Percentiles rank a stretch among this genome's conserved stretches.
phyloP scores from a whole-genome alignment of 2,888 invertebrate species.

The Coelinius sp. region DNA sequence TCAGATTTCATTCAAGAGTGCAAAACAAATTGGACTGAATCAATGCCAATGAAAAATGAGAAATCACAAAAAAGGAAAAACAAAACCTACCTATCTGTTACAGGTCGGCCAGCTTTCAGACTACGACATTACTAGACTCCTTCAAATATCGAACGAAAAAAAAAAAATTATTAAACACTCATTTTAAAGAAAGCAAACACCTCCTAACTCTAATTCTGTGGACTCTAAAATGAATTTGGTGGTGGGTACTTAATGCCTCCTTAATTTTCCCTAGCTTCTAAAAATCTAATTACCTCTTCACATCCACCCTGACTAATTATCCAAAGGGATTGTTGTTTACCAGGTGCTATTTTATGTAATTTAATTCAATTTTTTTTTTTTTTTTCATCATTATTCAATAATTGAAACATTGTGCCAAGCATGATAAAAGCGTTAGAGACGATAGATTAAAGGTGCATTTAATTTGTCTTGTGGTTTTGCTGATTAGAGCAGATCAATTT shows the following conservation, averaged over 20 bases:
- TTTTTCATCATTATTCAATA: constrained; percentile 4
- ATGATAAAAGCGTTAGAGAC: constrained; percentile 17
- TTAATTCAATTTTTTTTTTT: constrained; percentile 9
- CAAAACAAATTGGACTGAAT: constrained; percentile 6
- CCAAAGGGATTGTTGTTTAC: neutral
- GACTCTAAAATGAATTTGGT: constrained; percentile 58
- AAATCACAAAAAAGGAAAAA: constrained; percentile 39
- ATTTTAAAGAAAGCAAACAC: constrained; percentile 41
- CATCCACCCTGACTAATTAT: constrained; percentile 9
- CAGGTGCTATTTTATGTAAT: constrained; percentile 28
- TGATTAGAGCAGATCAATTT: neutral
- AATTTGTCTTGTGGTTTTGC: neutral
- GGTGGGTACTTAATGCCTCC: constrained; percentile 59
- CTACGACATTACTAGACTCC: constrained; percentile 72
- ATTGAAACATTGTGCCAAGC: constrained; percentile 35
- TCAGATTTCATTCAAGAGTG: constrained; percentile 21
- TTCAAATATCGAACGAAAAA: constrained; percentile 43
- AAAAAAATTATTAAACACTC: constrained; percentile 51
- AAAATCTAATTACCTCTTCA: constrained; percentile 13
- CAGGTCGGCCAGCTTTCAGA: constrained; percentile 73
- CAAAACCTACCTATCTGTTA: constrained; percentile 60
- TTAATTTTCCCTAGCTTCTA: neutral
- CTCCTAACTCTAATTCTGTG: constrained; percentile 61
- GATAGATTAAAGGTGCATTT: constrained; percentile 4
- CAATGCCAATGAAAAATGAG: constrained; percentile 34